These are phyloP conservation scores for Euura lappo DNA, from an alignment of 1,140 invertebrate species.

Conservation along the genomic window DNA sequence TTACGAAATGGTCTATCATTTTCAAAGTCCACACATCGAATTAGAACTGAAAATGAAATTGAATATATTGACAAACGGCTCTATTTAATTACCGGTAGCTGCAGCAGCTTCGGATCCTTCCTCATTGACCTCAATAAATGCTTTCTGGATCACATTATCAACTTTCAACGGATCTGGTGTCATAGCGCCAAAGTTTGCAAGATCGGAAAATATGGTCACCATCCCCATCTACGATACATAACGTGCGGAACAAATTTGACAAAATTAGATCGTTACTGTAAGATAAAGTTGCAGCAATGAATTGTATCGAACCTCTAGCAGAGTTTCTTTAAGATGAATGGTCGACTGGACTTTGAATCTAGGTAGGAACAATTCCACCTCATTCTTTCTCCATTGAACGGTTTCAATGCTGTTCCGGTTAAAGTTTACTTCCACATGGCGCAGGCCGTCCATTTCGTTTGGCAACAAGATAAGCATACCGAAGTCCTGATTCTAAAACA, in stretches of 20 bases:
- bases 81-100: slow-evolving; percentile 55
- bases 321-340: slow-evolving; percentile 63
- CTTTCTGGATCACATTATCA: slow-evolving; percentile 67
- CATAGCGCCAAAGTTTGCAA: slow-evolving; percentile 69
- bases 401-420: slow-evolving; percentile 51
- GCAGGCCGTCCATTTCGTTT: slow-evolving; percentile 60
- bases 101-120: slow-evolving; percentile 72
- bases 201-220: slow-evolving; percentile 61
- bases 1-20: too few species aligned
- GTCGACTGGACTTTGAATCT: slow-evolving; percentile 75
- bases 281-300: slow-evolving; percentile 17
- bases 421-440: slow-evolving; percentile 60
- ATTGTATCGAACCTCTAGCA: slow-evolving; percentile 61
- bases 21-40: too few species aligned
- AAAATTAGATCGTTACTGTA: not conserved
- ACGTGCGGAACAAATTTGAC: not conserved
- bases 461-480: slow-evolving; percentile 68
- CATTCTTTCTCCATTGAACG: slow-evolving; percentile 37
- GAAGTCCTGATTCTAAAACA: slow-evolving; percentile 59
- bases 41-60: too few species aligned
- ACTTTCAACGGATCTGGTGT: slow-evolving; percentile 59
- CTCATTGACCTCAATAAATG: slow-evolving; percentile 72
- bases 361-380: slow-evolving; percentile 67
- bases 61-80: too few species aligned
- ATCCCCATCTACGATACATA: slow-evolving; percentile 62